Evolutionary conservation across 2,797 vertebrate species (phyloP).

Genomic region (Acanthornis magna): DNA sequence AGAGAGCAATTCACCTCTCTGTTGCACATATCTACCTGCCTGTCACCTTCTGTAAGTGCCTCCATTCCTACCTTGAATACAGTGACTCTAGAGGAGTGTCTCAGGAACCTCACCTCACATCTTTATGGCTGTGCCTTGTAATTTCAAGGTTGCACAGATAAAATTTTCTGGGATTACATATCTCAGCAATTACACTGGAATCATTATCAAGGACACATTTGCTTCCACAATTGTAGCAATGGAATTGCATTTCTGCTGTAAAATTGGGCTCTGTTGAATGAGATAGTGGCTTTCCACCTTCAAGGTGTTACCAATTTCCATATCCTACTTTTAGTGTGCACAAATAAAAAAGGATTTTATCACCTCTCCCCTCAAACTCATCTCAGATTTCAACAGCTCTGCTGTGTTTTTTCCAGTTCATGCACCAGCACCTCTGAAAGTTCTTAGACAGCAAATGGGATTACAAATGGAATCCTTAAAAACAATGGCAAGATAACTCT

Average conservation of each 20-base stretch:
- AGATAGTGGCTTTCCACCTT: not conserved
- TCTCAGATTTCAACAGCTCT: not conserved
- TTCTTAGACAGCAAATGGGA: not conserved
- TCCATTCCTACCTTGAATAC: not conserved
- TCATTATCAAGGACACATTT: not conserved
- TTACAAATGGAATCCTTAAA: not conserved
- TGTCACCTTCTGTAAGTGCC: not conserved
- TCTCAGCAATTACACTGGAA: not conserved
- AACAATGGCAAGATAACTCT: not conserved
- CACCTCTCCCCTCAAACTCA: not conserved
- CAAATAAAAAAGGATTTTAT: not conserved
- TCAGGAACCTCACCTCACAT: not conserved
- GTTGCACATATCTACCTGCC: not conserved
- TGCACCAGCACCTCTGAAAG: not conserved
- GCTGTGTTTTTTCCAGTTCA: conserved; percentile 1
- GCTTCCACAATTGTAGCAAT: not conserved
- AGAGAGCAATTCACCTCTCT: not conserved
- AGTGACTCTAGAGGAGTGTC: not conserved
- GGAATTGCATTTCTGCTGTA: not conserved
- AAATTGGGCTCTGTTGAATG: conserved; percentile 4
- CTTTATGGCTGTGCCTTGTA: not conserved
- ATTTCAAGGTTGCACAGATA: not conserved
- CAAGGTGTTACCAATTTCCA: not conserved
- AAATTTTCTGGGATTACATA: not conserved
- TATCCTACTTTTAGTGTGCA: not conserved